Percentiles rank a stretch among this genome's conserved stretches.
phyloP scores from a whole-genome alignment of 2,888 invertebrate species.

The Tetranychus piercei region DNA sequence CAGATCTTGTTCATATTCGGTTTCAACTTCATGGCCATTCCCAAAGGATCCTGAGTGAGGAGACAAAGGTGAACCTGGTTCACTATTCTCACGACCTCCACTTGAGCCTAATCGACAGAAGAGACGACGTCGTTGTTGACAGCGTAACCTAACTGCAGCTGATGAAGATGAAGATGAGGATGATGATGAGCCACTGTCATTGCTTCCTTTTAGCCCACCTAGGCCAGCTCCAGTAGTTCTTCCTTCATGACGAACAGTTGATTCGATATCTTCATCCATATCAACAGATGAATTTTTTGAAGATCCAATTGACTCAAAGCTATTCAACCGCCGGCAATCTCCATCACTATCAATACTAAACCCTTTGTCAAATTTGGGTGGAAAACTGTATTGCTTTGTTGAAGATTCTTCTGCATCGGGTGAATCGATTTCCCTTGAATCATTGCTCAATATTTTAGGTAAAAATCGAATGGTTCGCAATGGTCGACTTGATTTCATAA shows the following conservation, averaged over 20 bases:
- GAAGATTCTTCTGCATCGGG: constrained; percentile 18
- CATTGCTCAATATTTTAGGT: constrained; percentile 20
- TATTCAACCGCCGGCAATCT: background rate
- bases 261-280: background rate
- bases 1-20: constrained; percentile 7
- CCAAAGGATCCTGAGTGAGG: background rate
- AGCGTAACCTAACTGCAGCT: background rate
- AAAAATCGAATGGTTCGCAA: constrained; percentile 18
- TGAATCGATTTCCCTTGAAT: constrained; percentile 19
- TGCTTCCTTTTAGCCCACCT: background rate
- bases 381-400: constrained; percentile 11
- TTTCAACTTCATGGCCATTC: background rate
- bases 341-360: constrained; percentile 16
- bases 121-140: background rate
- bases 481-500: constrained; percentile 2
- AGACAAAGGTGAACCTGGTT: background rate
- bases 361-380: constrained; percentile 14
- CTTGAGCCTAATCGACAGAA: background rate
- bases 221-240: background rate
- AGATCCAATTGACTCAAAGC: background rate
- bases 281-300: background rate
- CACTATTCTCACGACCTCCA: background rate
- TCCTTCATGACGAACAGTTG: background rate
- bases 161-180: background rate
- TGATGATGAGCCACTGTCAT: background rate